phyloP scores from a whole-genome alignment of 1,140 invertebrate genomes.

The Cephus cinctus region DNA sequence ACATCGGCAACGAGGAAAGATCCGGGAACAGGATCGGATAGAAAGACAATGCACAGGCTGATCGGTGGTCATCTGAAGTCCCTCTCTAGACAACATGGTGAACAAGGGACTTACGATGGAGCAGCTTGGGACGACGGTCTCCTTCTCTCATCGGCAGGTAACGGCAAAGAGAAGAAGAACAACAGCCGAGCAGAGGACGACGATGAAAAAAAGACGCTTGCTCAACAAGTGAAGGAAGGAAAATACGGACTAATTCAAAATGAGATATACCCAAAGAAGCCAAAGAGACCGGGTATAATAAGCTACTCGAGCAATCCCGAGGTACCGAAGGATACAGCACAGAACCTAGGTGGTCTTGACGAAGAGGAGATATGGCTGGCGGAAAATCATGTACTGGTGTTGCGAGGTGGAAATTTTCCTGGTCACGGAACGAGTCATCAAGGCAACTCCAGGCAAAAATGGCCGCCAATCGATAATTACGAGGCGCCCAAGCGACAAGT shows the following conservation, averaged over 20 bases:
- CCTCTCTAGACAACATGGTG: conserved; percentile 17
- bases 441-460: conserved; percentile 54
- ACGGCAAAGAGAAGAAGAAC: conserved; percentile 59
- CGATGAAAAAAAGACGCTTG: conserved; percentile 77
- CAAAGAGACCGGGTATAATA: conserved; percentile 74
- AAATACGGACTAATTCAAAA: conserved; percentile 87
- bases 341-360: conserved; percentile 77
- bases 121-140: conserved; percentile 67
- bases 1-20: conserved; percentile 40
- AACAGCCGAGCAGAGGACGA: conserved; percentile 58
- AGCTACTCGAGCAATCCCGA: conserved; percentile 78
- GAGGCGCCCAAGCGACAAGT: conserved; percentile 77
- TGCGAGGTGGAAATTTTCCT: conserved; percentile 74
- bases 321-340: conserved; percentile 73
- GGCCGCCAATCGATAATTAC: conserved; percentile 81
- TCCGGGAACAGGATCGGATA: conserved; percentile 19
- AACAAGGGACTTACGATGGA: conserved; percentile 31
- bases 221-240: conserved; percentile 82
- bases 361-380: conserved; percentile 87
- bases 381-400: conserved; percentile 81
- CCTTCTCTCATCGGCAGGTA: conserved; percentile 65
- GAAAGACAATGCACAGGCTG: conserved; percentile 54
- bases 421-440: conserved; percentile 43
- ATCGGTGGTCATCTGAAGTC: conserved; percentile 61
- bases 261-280: conserved; percentile 69